These are phyloP conservation scores for Oxyscelio sp. DNA, from an alignment of 2,888 invertebrate species.

Conservation along the genomic window DNA sequence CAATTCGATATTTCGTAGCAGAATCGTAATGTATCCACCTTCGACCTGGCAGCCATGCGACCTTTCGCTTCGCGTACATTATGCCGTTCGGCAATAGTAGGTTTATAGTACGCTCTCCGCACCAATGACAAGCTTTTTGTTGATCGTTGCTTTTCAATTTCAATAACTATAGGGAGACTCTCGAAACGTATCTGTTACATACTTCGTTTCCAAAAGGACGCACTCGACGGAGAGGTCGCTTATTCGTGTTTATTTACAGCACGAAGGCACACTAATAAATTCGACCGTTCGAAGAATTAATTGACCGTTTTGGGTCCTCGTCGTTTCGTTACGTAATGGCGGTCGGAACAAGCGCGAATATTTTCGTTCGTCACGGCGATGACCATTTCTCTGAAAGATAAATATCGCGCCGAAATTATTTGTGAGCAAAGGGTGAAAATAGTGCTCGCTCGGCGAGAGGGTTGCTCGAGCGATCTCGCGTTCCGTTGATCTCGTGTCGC, in stretches of 20 bases:
- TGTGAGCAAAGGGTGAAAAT: slow-evolving; percentile 47
- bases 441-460: slow-evolving; percentile 21
- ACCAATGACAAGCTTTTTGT: slow-evolving; percentile 81
- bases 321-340: slow-evolving; percentile 13
- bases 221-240: slow-evolving; percentile 27
- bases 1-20: slow-evolving; percentile 83
- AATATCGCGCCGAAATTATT: slow-evolving; percentile 37
- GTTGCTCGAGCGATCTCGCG: slow-evolving; percentile 41
- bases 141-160: slow-evolving; percentile 79
- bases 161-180: slow-evolving; percentile 74
- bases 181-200: slow-evolving; percentile 79
- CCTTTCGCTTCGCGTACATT: slow-evolving; percentile 77
- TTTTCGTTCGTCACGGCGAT: slow-evolving; percentile 34
- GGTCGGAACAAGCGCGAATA: slow-evolving; percentile 30
- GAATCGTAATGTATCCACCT: slow-evolving; percentile 76
- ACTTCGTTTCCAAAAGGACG: slow-evolving; percentile 55
- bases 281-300: too few relatives aligned
- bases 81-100: slow-evolving; percentile 67
- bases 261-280: too few relatives aligned
- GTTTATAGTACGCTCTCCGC: slow-evolving; percentile 58
- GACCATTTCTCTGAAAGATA: slow-evolving; percentile 59
- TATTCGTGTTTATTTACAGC: slow-evolving; percentile 2
- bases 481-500: slow-evolving; percentile 72
- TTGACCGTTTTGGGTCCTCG: not conserved
- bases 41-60: slow-evolving; percentile 74